Percentiles rank a stretch among this genome's conserved stretches.
phyloP scores from a whole-genome alignment of 2,113 vertebrate species.

The human (Homo sapiens) region DNA sequence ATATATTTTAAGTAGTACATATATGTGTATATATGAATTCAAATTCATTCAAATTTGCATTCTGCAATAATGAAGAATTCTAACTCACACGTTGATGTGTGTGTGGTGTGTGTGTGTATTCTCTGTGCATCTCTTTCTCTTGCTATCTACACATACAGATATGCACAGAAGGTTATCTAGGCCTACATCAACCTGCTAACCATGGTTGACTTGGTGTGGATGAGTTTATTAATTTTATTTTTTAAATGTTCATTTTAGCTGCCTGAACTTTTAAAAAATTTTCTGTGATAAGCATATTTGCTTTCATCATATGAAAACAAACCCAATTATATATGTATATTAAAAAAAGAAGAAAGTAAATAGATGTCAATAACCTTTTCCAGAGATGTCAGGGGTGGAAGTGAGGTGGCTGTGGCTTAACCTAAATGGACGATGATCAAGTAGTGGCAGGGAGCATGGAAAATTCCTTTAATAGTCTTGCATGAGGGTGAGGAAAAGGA shows the following conservation, averaged over 20 bases:
- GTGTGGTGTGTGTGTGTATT: neutral
- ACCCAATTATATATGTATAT: neutral
- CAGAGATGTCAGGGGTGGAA: neutral
- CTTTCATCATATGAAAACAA: neutral
- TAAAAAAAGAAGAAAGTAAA: neutral
- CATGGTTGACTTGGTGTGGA: neutral
- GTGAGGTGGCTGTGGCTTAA: neutral
- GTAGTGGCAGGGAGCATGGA: neutral
- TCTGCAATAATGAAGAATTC: neutral
- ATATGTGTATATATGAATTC: neutral
- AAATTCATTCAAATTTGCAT: neutral
- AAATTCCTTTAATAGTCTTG: neutral
- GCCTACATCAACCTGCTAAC: no score
- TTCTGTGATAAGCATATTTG: neutral
- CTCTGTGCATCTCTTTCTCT: neutral
- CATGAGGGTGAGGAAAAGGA: neutral
- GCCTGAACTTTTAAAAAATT: neutral
- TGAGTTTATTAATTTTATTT: neutral
- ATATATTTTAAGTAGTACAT: neutral
- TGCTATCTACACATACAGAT: no score
- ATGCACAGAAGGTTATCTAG: neutral
- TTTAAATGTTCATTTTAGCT: slow-evolving; percentile 18
- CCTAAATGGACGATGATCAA: neutral
- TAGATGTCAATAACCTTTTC: neutral
- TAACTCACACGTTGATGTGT: no score